phyloP scores from a whole-genome alignment of 2,797 vertebrate species.

The Fringilla coelebs region DNA sequence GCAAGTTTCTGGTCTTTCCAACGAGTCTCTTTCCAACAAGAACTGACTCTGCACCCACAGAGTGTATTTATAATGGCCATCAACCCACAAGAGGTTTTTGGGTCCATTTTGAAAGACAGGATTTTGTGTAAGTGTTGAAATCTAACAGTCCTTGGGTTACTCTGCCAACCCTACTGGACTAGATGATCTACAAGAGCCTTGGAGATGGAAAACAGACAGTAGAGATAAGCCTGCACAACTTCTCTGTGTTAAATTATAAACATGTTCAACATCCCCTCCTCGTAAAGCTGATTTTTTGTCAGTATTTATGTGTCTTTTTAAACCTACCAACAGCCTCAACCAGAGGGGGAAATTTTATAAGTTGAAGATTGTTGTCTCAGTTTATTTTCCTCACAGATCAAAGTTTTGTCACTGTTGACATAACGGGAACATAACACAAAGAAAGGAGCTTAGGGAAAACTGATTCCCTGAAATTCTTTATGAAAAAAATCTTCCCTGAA shows the following conservation, averaged over 20 bases:
- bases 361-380: not conserved
- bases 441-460: not conserved
- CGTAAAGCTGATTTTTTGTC: not conserved
- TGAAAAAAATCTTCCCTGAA: not conserved
- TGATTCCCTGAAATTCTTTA: not conserved
- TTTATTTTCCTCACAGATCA: not conserved
- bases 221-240: not conserved
- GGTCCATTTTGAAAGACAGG: not conserved
- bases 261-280: not conserved
- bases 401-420: not conserved
- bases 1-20: not conserved
- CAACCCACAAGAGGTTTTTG: not conserved
- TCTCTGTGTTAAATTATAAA: not conserved
- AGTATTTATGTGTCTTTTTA: not conserved
- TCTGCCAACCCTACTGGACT: not conserved
- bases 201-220: not conserved
- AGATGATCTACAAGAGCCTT: not conserved
- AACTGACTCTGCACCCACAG: not conserved
- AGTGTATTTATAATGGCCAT: not conserved
- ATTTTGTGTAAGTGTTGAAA: not conserved
- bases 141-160: not conserved
- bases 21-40: not conserved
- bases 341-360: not conserved
- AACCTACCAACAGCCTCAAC: not conserved
- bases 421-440: not conserved